phyloP scores from a whole-genome alignment of 1,140 invertebrate genomes.

The Zaprionus africanus region DNA sequence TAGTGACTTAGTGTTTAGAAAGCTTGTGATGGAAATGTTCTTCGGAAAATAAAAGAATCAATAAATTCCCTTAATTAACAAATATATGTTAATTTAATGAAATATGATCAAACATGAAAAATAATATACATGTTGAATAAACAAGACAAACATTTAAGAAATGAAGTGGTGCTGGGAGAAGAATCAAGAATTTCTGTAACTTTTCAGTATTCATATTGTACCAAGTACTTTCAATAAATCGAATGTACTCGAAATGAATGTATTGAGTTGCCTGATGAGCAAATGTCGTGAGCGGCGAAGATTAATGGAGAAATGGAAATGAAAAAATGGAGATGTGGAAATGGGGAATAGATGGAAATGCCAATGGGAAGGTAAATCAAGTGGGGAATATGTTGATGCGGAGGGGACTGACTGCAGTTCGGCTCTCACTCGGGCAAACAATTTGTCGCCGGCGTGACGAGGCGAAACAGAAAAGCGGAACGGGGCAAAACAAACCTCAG shows the following conservation, averaged over 20 bases:
- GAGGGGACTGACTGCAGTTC: background rate
- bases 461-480: conserved; percentile 39
- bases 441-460: conserved; percentile 41
- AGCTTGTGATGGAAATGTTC: too few species aligned
- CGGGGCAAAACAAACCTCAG: conserved; percentile 22
- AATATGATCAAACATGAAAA: too few species aligned
- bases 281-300: conserved; percentile 36
- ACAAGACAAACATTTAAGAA: too few species aligned
- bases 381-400: background rate
- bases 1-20: too few species aligned
- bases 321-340: background rate
- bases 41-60: too few species aligned
- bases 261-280: conserved; percentile 21
- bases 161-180: too few species aligned
- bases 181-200: too few species aligned
- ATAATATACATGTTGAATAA: too few species aligned
- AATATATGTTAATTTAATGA: too few species aligned
- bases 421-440: conserved; percentile 62
- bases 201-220: background rate
- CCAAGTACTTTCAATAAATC: background rate
- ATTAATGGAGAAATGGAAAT: conserved; percentile 8
- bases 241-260: background rate
- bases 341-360: conserved; percentile 8
- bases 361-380: conserved; percentile 11
- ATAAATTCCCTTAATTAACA: too few species aligned